Evolutionary conservation across 2,797 vertebrate species (phyloP), one percentile per base, ranked within the genome.

Genomic region (Podarcis siculus): DNA sequence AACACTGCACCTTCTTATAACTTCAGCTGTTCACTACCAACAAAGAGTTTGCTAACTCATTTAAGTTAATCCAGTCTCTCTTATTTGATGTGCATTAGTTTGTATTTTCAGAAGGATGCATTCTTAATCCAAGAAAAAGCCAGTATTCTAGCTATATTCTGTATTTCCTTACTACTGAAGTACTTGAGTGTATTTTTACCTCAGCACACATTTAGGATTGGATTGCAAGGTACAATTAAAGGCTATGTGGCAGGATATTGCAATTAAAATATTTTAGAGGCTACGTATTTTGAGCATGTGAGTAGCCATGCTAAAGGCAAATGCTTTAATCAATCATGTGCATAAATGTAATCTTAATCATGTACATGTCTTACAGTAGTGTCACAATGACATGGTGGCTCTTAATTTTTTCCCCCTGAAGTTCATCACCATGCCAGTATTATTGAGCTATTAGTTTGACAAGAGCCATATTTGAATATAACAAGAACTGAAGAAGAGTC

Each of bases 211-310:
- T 88, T 90, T 91, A 89, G 85, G 10, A 71, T 8, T 61, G 61
- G 19, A 42, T 35, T 83, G 10, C 9, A 83, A 89, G 72, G 58
- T 88, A 79, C 21, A 55, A 67, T 75, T 79, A 88, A 89, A 83
- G 82, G 0, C 10, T 90, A 79, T 92, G 91, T 92, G 77, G 69
- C 75, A 93, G 79, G 86, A 83, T 4, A 78, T 87, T 85, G 86
- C 19, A 12, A 37, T 55, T 81, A 93, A 92, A 86, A 83, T 73
- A 15, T 66, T 89, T 87, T 75, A 66, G 55, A 89, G 95, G 92
- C 37, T 83, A 92, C 8, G 0, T 78, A 35, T 8, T 82, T 88
- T 64, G 89, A 86, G 55, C 55, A 79, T 0, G 0, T 55, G 39
- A 76, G 39, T 1, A 5, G 0, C 39, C 75, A 37, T 27, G 25